Conservation (phyloP, 1,140 invertebrate genomes). For the Oncopodura yosiiana region DNA sequence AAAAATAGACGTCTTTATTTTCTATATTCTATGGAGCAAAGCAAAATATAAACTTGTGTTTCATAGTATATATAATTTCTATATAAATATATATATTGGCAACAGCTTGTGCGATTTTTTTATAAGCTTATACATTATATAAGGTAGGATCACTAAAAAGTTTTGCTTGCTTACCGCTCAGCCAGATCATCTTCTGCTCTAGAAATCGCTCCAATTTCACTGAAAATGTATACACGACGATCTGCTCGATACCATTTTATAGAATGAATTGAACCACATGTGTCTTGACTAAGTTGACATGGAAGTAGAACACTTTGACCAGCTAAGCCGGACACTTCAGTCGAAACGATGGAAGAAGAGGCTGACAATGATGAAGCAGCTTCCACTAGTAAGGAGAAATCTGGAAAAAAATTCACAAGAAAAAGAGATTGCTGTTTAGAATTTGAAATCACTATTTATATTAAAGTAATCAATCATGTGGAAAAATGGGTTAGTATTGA, state of each 20-base stretch:
- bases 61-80: too few species aligned
- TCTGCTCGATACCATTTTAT: conserved; percentile 81
- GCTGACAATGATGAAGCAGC: conserved; percentile 3
- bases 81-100: too few species aligned
- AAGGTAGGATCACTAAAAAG: too few species aligned
- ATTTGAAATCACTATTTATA: background rate
- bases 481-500: background rate
- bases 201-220: conserved; percentile 59
- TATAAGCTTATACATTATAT: too few species aligned
- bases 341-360: conserved; percentile 8
- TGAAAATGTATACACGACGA: conserved; percentile 70
- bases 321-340: conserved; percentile 44
- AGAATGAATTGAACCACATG: conserved; percentile 72
- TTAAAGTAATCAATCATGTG: background rate
- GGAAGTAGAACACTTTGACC: conserved; percentile 58
- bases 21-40: too few species aligned
- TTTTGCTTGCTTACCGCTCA: conserved; percentile 52
- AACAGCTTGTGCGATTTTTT: too few species aligned
- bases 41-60: too few species aligned
- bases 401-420: background rate
- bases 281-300: conserved; percentile 61
- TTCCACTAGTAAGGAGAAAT: background rate
- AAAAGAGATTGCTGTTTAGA: conserved; percentile 1
- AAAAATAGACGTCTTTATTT: too few species aligned
- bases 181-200: conserved; percentile 62